A percentile compares a stretch with the other conserved stretches of the same genome.
These are phyloP conservation scores for Trachemys scripta DNA, from an alignment of 2,113 vertebrate species.

Conservation along the genomic window DNA sequence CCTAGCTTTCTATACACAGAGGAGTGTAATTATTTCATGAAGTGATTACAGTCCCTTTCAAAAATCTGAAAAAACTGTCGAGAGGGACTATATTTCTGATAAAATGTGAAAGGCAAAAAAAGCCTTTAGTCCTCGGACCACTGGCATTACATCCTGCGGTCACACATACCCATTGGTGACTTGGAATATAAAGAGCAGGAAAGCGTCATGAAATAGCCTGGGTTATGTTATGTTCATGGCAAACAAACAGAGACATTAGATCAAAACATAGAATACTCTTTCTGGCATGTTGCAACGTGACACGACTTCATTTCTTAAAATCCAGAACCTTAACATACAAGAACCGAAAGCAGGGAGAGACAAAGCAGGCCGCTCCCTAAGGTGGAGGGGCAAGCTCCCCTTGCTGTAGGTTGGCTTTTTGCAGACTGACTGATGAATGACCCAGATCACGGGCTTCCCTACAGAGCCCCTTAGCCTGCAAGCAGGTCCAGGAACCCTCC, in stretches of 20 bases:
- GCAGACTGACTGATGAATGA: background rate
- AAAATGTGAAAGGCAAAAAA: background rate
- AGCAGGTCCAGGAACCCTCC: background rate
- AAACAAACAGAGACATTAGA: background rate
- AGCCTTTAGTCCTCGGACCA: background rate
- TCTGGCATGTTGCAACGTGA: background rate
- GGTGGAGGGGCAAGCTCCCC: background rate
- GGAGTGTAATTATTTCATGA: background rate
- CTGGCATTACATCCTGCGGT: background rate
- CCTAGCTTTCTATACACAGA: background rate
- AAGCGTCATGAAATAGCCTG: background rate
- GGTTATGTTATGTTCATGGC: background rate
- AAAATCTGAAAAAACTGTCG: constrained; percentile 18
- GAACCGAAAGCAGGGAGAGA: background rate
- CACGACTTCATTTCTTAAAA: background rate
- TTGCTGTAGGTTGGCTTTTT: background rate
- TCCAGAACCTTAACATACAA: background rate
- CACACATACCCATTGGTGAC: background rate
- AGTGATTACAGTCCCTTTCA: background rate
- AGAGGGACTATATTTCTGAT: background rate
- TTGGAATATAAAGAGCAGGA: background rate
- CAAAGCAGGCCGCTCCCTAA: background rate
- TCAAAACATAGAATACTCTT: background rate
- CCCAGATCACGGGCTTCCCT: background rate
- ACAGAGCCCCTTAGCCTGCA: background rate